A percentile compares a stretch with the other conserved stretches of the same genome.
phyloP scores from a whole-genome alignment of 2,797 vertebrate genomes.

The Octomys mimax region DNA sequence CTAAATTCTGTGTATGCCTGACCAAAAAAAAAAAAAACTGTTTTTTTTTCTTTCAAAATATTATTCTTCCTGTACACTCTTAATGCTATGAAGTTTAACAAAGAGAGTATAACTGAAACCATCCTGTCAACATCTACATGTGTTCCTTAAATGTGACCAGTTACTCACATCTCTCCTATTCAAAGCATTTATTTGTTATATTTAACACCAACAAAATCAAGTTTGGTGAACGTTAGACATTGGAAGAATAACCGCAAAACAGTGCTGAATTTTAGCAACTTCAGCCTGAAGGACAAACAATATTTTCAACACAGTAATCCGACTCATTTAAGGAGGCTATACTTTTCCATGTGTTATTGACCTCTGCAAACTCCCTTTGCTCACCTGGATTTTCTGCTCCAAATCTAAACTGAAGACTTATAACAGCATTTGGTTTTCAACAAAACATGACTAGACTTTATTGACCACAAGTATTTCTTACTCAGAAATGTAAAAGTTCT shows the following conservation, averaged over 20 bases:
- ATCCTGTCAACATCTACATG: background rate
- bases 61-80: background rate
- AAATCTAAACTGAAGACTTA: background rate
- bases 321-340: background rate
- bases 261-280: background rate
- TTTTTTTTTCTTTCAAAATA: background rate
- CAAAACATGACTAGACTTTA: background rate
- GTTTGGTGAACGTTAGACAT: background rate
- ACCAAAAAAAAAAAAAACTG: background rate
- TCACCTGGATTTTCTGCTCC: background rate
- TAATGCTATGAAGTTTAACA: background rate
- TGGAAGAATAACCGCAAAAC: background rate
- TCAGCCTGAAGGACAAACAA: background rate
- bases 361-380: background rate
- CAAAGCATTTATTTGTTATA: background rate
- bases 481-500: background rate
- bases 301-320: background rate
- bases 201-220: background rate
- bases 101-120: background rate
- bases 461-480: conserved; percentile 3
- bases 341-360: background rate
- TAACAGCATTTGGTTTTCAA: background rate
- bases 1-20: background rate
- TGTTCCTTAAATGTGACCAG: background rate
- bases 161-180: background rate